Evolutionary conservation across 35 echinoderm and acorn worm species (phyloP).

Genomic region (Stichopus chloronotus): DNA sequence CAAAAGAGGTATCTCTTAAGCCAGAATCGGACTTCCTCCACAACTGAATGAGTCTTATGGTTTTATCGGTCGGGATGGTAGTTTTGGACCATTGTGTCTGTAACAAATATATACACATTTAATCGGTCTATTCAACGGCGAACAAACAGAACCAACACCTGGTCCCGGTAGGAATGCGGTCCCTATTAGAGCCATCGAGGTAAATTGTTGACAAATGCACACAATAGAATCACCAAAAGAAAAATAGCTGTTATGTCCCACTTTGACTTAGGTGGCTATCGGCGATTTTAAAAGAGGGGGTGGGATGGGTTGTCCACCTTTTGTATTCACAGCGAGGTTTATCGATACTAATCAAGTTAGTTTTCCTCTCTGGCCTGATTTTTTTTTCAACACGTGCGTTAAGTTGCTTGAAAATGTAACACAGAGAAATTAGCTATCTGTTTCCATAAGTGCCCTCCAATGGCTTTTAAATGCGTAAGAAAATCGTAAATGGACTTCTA

Average conservation of each 20-base stretch:
- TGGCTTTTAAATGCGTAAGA: neutral
- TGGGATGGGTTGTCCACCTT: neutral
- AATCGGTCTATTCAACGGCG: neutral
- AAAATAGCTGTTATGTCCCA: neutral
- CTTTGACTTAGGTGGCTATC: neutral
- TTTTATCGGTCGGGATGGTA: neutral
- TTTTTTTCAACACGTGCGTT: neutral
- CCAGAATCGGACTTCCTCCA: neutral
- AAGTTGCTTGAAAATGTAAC: neutral
- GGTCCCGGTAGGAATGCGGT: neutral
- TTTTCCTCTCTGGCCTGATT: neutral
- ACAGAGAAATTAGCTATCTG: neutral
- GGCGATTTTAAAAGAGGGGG: neutral
- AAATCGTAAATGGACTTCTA: neutral
- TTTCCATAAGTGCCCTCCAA: neutral
- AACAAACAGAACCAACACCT: neutral
- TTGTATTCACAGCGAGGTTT: neutral
- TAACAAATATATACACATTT: slow-evolving; percentile 7
- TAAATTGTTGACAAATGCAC: neutral
- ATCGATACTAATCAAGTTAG: neutral
- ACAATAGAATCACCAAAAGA: neutral
- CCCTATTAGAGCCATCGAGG: neutral
- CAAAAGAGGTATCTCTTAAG: neutral
- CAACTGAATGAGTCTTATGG: neutral
- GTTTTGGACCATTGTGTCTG: neutral